Base-by-base conservation (phyloP, 2,888 invertebrate species). In the Trypoxylon attenuatum region DNA sequence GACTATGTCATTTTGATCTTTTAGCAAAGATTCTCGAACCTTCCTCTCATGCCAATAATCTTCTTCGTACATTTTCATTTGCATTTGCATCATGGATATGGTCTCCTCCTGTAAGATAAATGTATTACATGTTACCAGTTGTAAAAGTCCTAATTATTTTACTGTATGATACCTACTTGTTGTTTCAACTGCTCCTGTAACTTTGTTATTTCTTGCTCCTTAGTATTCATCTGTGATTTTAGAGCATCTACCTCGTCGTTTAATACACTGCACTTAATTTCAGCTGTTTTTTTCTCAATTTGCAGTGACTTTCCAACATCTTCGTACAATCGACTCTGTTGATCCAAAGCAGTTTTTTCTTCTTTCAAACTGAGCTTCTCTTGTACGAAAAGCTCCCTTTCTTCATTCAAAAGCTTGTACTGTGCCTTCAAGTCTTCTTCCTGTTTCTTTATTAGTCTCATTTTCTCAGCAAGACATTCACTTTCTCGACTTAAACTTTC, bases 291-390 rank as follows among this genome's bases (percentile, higher is more conserved):
- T 15, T 71, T 76, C 15, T 78, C 75, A 13, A 53, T 55, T 23
- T 73, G 68, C 29, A 81, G 54, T 2, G 58, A 29, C 53, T 54
- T 73, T 42, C 79, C 65, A 33, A 77, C 67, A 33, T 49, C 64
- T 53, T 83, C 82, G 22, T 82, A 79, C 19, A 82, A 47, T 21
- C 69, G 53, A 53, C 78, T 78, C 33, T 82, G 81, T 3, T 69
- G 72, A 62, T 81, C 78, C 6, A 82, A 64, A 8, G 78, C 79
- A 2, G 71, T 65, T 47, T 71, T 80, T 49, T 83, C 80, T 27
- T 74, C 72, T 0, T 58, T 46, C 5, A 83, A 55, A 47, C 51
- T 69, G n/a, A 62, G 50, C 33, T 52, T 76, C 19, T 79, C 77
- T 29, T 71, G 70, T 4, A 61, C 51, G 2, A 83, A 29, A 23